A percentile compares a stretch with the other conserved stretches of the same genome.
phyloP scores from a whole-genome alignment of 2,113 vertebrate species.

The Cathartes aura region DNA sequence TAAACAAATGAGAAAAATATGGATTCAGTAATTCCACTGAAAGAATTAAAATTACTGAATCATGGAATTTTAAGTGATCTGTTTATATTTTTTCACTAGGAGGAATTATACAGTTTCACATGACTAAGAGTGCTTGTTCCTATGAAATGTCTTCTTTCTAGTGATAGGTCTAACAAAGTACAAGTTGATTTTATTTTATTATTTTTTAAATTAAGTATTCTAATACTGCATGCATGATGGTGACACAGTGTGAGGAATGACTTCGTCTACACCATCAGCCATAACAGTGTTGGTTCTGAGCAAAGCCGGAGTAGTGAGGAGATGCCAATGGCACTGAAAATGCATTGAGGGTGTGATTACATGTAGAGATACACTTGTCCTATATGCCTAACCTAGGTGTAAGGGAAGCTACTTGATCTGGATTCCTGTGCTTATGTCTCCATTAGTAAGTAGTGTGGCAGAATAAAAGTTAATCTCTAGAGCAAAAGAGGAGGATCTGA shows the following conservation, averaged over 20 bases:
- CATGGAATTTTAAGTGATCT: not conserved
- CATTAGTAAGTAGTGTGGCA: not conserved
- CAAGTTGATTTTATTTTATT: not conserved
- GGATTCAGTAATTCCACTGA: not conserved
- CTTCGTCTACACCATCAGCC: not conserved
- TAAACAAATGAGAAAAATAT: not conserved
- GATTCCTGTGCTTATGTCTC: not conserved
- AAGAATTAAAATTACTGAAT: slow-evolving; percentile 17
- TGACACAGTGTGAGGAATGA: not conserved
- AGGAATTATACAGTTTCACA: not conserved
- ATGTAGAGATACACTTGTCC: not conserved
- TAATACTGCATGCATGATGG: not conserved
- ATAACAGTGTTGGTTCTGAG: not conserved
- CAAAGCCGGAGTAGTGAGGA: not conserved
- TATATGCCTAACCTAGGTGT: not conserved
- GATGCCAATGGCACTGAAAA: not conserved
- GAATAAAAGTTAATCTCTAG: not conserved
- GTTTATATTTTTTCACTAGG: not conserved
- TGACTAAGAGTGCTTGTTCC: not conserved
- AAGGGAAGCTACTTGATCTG: not conserved
- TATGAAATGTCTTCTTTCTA: not conserved
- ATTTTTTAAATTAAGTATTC: not conserved
- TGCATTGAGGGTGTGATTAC: not conserved
- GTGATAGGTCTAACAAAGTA: not conserved
- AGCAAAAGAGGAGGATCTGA: not conserved